A percentile compares a stretch with the other conserved stretches of the same genome.
Conservation (phyloP, 2,888 invertebrate genomes). For the Acleris cristana region DNA sequence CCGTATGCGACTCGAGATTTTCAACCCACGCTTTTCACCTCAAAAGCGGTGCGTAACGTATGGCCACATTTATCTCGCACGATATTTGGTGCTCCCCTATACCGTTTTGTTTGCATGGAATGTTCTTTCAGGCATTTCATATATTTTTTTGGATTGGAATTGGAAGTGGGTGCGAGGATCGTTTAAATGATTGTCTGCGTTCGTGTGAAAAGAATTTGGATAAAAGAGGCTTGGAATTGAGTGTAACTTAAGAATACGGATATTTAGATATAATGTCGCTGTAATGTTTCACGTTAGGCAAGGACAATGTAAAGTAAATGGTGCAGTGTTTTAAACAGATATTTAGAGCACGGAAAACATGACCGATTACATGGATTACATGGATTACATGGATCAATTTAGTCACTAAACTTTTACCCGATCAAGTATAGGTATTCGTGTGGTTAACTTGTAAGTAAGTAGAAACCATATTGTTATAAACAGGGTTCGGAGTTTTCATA, state of each 20-base stretch:
- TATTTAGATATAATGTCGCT: neutral
- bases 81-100: conserved; percentile 36
- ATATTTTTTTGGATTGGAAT: conserved; percentile 35
- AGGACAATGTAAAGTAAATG: no score
- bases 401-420: no score
- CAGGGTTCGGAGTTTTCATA: no score
- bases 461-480: no score
- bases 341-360: no score
- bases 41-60: conserved; percentile 61
- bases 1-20: conserved; percentile 51
- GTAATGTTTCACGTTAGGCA: neutral
- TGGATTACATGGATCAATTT: no score
- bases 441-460: no score
- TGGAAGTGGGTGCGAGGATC: conserved; percentile 28
- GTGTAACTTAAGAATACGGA: conserved; percentile 1
- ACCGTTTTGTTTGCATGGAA: conserved; percentile 35
- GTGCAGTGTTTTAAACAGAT: no score
- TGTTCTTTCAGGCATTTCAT: conserved; percentile 31
- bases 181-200: conserved; percentile 34
- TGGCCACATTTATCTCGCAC: conserved; percentile 58
- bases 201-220: conserved; percentile 30
- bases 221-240: conserved; percentile 14
- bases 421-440: no score
- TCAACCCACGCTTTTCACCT: conserved; percentile 53
- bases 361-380: no score